Base-by-base conservation (phyloP, 2,888 invertebrate species). In the Ernsta delagoae region DNA sequence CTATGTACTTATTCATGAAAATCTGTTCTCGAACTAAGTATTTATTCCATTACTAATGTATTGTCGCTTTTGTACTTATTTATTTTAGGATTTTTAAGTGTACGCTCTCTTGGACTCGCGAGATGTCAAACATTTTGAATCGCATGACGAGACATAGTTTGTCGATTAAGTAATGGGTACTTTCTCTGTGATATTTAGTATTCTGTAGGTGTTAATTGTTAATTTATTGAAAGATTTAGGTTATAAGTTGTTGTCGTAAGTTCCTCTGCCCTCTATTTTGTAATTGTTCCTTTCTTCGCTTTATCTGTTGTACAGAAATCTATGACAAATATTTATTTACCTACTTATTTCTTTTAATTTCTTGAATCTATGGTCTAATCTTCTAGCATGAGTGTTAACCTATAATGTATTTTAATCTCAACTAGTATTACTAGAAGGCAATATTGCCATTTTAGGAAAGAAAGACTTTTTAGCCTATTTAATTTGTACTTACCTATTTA, bases 111-210 rank as follows among this genome's bases (percentile, higher is more conserved):
- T 70, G 74, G 73, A 77, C 75, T 80, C 79, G 78, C 80, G 80
- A 81, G 80, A 81, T 80, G 80, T 83, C 80, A 63, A 73, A 75
- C 79, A 77, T 81, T 81, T 83, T 83, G 76, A 85, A 84, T 82
- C 86, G 81, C 83, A 89, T 87, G 89, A 90, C 90, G 90, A 89
- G 84, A 89, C 89, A 84, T 85, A 82, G 81, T 83, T 85, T 87
- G 89, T 90, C 89, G 85, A 88, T 85, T 88, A 92, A 91, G 90
- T 88, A 89, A 89, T 93, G 93, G 93, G 93, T 93, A 93, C 89
- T 88, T 87, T 86, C 89, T 89, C 93, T 93, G 93, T 93, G 93
- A 93, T 93, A 93, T 93, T 90, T 89, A 92, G 90, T 91, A 91
- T 91, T 91, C 87, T 89, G 79, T 90, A 90, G 86, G 86, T 88